Evolutionary conservation across 2,888 invertebrate species (phyloP), one percentile per base, ranked within the genome.

Genomic region (Trichacis sp.): DNA sequence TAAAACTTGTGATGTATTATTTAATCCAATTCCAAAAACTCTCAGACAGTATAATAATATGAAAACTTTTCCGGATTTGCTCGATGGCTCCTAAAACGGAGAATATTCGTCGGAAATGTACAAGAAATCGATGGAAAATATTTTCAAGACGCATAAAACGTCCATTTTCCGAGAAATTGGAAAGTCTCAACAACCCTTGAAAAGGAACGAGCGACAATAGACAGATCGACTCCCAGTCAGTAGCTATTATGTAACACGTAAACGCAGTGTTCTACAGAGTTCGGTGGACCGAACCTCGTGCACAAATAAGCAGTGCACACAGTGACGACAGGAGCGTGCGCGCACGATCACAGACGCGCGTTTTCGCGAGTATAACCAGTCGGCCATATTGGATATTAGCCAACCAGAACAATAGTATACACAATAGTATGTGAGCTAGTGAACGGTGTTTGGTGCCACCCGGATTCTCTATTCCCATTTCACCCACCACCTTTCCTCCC

Each of bases 381-480:
- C 80, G 77, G 83, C 83, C 83, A 83, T 82, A 77, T 81, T 83
- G 82, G 80, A 83, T 83, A 83, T 83, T 82, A 83, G 82, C 82
- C 82, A 81, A 82, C 76, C 82, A 80, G 82, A 82, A 83, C 82
- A 83, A 83, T 83, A 80, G 80, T 79, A 79, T 79, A 80, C 78
- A 80, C 79, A 80, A 82, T 80, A 78, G 80, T 79, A 77, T 73
- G 77, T 73, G 78, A 80, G 78, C 76, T 76, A 73, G 76, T 69
- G 75, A 77, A 72, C 75, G 73, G 73, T 75, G 78, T 80, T 79
- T 75, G 77, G 77, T 76, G 75, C 75, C 72, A 72, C 74, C 69
- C 70, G 68, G 54, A 64, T 68, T 61, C 72, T 61, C 40, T 48
- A 38, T 53, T 42, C 63, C 24, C 63, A 30, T 38, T 36, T 54